Evolutionary conservation across 2,888 invertebrate genomes (phyloP).

Genomic region (Lingula anatina): DNA sequence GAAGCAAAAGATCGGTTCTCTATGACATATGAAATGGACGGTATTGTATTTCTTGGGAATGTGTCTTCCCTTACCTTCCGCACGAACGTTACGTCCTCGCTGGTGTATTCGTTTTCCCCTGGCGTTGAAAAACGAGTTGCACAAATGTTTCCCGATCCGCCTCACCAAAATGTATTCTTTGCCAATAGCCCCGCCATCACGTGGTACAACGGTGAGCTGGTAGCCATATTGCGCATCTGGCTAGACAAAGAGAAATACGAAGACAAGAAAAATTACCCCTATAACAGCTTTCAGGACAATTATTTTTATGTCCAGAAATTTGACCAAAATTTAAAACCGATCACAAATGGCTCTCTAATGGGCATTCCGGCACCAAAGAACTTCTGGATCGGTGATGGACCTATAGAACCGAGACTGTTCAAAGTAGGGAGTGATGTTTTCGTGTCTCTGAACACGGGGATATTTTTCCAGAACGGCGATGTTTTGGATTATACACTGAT

Average conservation of each 20-base stretch:
- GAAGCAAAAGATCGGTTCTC: too few species aligned
- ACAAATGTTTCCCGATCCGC: not conserved
- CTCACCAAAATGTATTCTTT: not conserved
- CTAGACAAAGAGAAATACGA: not conserved
- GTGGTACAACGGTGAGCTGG: not conserved
- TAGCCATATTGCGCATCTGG: not conserved
- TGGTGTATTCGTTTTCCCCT: not conserved
- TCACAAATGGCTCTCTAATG: not conserved
- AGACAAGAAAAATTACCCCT: not conserved
- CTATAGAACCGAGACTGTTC: not conserved
- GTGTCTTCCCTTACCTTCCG: too few species aligned
- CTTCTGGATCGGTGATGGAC: not conserved
- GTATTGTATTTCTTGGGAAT: too few species aligned
- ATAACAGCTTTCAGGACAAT: not conserved
- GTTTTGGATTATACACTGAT: not conserved
- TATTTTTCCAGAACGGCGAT: not conserved
- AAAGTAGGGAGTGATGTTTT: not conserved
- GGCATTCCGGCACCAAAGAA: conserved; percentile 1
- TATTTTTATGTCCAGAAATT: not conserved
- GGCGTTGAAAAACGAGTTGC: not conserved
- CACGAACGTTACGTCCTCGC: not conserved
- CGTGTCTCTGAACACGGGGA: not conserved
- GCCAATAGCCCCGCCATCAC: conserved; percentile 2
- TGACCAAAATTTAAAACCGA: not conserved
- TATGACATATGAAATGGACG: too few species aligned